Evolutionary conservation across 2,888 invertebrate species (phyloP).

Genomic region (Muschampia plurimacula): DNA sequence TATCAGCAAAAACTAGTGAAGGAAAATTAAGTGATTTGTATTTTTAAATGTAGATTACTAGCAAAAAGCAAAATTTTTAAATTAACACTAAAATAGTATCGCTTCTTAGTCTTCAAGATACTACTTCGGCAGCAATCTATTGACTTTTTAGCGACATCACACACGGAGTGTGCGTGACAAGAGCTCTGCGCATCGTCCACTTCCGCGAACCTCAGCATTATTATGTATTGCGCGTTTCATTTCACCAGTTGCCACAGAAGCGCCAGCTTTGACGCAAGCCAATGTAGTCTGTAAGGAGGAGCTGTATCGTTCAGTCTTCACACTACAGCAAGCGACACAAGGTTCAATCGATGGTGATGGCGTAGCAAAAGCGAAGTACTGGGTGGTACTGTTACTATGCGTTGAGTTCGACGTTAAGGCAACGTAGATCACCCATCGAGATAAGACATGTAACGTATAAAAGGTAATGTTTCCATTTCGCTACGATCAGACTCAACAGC

Average conservation of each 20-base stretch:
- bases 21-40: too few species aligned
- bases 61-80: too few species aligned
- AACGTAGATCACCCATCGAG: constrained; percentile 42
- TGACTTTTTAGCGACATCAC: constrained; percentile 29
- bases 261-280: constrained; percentile 45
- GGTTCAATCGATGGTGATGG: neutral
- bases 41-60: too few species aligned
- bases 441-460: constrained; percentile 46
- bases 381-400: constrained; percentile 44
- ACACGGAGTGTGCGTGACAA: constrained; percentile 50
- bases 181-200: constrained; percentile 53
- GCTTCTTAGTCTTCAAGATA: constrained; percentile 2
- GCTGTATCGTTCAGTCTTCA: constrained; percentile 19
- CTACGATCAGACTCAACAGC: constrained; percentile 27
- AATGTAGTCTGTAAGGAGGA: constrained; percentile 32
- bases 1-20: too few species aligned
- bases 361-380: constrained; percentile 12
- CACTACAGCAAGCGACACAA: neutral
- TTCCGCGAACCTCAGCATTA: constrained; percentile 69
- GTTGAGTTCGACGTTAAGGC: constrained; percentile 34
- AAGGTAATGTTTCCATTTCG: constrained; percentile 39
- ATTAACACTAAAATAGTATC: constrained; percentile 14
- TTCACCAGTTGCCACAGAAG: constrained; percentile 50
- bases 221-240: constrained; percentile 62
- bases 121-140: neutral